Conservation (phyloP, 2,888 invertebrate species). For the Meteorus colon region DNA sequence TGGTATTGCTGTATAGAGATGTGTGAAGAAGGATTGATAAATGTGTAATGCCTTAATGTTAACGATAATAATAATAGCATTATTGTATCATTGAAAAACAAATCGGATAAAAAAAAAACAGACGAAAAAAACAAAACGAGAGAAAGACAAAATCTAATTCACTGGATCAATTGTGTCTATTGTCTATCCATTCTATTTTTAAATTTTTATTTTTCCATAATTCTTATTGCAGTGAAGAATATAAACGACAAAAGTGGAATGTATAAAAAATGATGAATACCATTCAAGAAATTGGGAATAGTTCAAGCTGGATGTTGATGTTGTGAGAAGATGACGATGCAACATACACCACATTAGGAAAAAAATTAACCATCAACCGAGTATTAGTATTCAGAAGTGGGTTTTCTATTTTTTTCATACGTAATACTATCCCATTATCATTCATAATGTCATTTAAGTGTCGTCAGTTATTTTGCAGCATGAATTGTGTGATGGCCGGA, state of each 20-base stretch:
- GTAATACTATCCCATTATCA: background rate
- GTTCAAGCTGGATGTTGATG: constrained; percentile 73
- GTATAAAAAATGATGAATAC: constrained; percentile 64
- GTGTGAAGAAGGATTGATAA: constrained; percentile 68
- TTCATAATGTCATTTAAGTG: background rate
- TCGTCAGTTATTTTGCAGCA: background rate
- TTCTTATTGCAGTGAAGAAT: constrained; percentile 49
- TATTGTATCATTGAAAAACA: constrained; percentile 62
- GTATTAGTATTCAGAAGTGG: background rate
- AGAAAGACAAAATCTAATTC: constrained; percentile 30
- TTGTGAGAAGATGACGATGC: constrained; percentile 70
- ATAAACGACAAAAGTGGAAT: constrained; percentile 48
- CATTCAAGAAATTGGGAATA: constrained; percentile 65
- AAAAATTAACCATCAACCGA: constrained; percentile 69
- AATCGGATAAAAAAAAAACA: constrained; percentile 5
- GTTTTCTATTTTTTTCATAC: background rate
- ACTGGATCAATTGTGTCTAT: constrained; percentile 60
- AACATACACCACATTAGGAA: constrained; percentile 70
- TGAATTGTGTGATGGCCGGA: constrained; percentile 41
- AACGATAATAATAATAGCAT: constrained; percentile 71
- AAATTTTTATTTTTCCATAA: constrained; percentile 68
- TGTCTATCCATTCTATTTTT: constrained; percentile 64
- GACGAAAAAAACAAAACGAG: constrained; percentile 12
- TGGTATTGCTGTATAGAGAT: constrained; percentile 69
- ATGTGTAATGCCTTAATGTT: constrained; percentile 73